phyloP scores from a whole-genome alignment of 2,113 vertebrate species.

The Ellobius talpinus region DNA sequence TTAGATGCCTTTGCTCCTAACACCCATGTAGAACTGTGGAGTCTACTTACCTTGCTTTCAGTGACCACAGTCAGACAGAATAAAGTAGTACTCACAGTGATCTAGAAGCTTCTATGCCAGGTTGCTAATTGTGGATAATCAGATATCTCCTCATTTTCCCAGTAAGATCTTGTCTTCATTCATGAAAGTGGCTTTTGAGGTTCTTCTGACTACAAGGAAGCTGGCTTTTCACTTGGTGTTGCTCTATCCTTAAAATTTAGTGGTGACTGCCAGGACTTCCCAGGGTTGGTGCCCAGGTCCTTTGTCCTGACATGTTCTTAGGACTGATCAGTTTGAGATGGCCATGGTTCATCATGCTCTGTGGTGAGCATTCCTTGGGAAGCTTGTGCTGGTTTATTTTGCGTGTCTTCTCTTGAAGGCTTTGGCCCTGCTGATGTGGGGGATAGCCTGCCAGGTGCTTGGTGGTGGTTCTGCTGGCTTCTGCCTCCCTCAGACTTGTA shows the following conservation, averaged over 20 bases:
- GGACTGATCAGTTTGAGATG: not conserved
- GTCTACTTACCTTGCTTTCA: not conserved
- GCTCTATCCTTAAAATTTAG: not conserved
- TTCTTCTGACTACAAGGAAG: not conserved
- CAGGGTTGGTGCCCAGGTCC: not conserved
- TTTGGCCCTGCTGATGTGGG: not conserved
- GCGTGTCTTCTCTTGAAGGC: not conserved
- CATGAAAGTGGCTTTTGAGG: not conserved
- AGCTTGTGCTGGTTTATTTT: not conserved
- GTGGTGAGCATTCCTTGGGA: not conserved
- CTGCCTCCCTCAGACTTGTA: not conserved
- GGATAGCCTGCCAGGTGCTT: not conserved
- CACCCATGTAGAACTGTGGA: not conserved
- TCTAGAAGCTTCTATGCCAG: not conserved
- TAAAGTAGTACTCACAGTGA: not conserved
- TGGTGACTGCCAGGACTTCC: not conserved
- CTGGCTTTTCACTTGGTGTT: not conserved
- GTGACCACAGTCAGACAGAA: not conserved
- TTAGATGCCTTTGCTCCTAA: not conserved
- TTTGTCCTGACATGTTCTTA: not conserved
- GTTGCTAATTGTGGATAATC: not conserved
- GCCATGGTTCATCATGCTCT: not conserved
- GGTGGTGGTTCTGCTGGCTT: not conserved
- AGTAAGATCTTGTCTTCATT: not conserved
- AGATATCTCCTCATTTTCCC: not conserved